phyloP scores from a whole-genome alignment of 2,113 vertebrate genomes.

The Pica pica region DNA sequence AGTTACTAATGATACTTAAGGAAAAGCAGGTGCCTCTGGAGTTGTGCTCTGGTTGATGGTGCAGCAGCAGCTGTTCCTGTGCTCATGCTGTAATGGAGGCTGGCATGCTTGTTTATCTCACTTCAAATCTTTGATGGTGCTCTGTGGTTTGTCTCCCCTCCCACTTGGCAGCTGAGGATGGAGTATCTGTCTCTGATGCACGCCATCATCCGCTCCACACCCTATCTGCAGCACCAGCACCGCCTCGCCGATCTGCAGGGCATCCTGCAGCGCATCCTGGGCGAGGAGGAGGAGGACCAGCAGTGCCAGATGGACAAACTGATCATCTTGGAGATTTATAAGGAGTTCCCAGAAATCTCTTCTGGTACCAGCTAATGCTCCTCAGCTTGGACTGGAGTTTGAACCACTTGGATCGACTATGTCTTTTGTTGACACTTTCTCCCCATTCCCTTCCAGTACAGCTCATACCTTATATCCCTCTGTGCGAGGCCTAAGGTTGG shows the following conservation, averaged over 20 bases:
- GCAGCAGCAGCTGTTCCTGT: background rate
- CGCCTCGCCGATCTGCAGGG: conserved; percentile 87
- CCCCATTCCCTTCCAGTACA: conserved; percentile 48
- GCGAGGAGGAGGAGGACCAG: conserved; percentile 82
- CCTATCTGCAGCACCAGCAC: conserved; percentile 92
- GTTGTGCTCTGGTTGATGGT: background rate
- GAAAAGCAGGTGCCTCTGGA: background rate
- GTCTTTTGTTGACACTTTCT: conserved; percentile 59
- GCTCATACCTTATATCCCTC: conserved; percentile 57
- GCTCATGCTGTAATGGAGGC: background rate
- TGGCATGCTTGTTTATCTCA: background rate
- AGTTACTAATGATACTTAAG: background rate
- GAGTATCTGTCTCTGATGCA: conserved; percentile 98
- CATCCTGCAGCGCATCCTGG: conserved; percentile 86
- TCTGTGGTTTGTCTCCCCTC: conserved; percentile 34
- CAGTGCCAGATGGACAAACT: conserved; percentile 96
- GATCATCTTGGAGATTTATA: conserved; percentile 91
- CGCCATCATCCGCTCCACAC: conserved; percentile 88
- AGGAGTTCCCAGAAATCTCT: conserved; percentile 87
- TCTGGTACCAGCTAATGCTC: conserved; percentile 68
- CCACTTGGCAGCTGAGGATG: conserved; percentile 86
- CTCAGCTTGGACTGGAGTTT: conserved; percentile 10
- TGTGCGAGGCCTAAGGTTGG: conserved; percentile 33
- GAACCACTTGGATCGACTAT: conserved; percentile 6
- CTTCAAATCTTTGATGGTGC: background rate